phyloP scores from a whole-genome alignment of 1,140 invertebrate genomes.

The Tetramorium alpestre region DNA sequence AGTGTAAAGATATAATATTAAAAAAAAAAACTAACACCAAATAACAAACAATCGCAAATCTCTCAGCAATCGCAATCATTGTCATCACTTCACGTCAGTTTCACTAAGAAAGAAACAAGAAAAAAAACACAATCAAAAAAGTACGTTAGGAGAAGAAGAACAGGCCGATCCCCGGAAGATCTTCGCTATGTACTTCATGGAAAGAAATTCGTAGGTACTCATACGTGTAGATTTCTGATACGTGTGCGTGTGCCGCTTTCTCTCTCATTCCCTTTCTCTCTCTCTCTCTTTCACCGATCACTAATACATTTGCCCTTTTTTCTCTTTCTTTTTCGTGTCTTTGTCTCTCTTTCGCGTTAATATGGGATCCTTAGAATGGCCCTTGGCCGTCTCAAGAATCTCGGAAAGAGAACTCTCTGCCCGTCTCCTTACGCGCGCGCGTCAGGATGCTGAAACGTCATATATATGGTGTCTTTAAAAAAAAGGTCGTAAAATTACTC shows the following conservation, averaged over 20 bases:
- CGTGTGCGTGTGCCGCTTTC: slow-evolving; percentile 84
- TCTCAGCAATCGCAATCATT: slow-evolving; percentile 85
- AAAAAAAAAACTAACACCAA: slow-evolving; percentile 81
- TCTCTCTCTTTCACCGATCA: slow-evolving; percentile 63
- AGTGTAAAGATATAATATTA: slow-evolving; percentile 77
- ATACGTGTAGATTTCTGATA: slow-evolving; percentile 82
- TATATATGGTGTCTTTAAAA: slow-evolving; percentile 78
- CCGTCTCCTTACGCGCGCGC: slow-evolving; percentile 79
- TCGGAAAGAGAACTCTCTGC: slow-evolving; percentile 76
- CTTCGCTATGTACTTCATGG: slow-evolving; percentile 78
- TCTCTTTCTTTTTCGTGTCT: slow-evolving; percentile 58
- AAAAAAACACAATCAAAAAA: slow-evolving; percentile 84
- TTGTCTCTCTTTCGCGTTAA: slow-evolving; percentile 58
- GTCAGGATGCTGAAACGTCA: slow-evolving; percentile 85
- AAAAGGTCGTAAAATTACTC: slow-evolving; percentile 55
- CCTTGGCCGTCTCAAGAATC: slow-evolving; percentile 81
- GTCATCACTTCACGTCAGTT: slow-evolving; percentile 82
- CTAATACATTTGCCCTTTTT: slow-evolving; percentile 50
- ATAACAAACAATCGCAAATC: slow-evolving; percentile 84
- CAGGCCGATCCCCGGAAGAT: slow-evolving; percentile 73
- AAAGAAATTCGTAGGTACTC: slow-evolving; percentile 78
- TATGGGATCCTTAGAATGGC: slow-evolving; percentile 72
- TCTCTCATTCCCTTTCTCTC: slow-evolving; percentile 69
- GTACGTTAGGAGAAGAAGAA: slow-evolving; percentile 66
- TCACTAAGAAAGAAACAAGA: slow-evolving; percentile 82